Percentiles rank a stretch among this genome's conserved stretches.
Conservation (phyloP, 2,888 invertebrate genomes). For the Tuberolachnus salignus region DNA sequence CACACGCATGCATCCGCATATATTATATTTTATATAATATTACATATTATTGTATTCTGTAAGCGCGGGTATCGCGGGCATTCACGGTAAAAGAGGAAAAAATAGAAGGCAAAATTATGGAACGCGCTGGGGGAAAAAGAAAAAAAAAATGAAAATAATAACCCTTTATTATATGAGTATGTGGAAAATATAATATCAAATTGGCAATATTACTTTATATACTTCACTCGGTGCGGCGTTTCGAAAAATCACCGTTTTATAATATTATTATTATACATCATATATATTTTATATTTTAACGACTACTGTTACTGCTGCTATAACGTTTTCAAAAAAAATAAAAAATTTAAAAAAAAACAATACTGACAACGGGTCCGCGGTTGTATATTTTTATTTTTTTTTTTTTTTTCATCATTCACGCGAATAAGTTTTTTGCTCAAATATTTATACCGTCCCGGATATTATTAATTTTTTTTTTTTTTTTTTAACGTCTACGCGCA, state of each 20-base stretch:
- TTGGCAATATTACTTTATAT: conserved; percentile 21
- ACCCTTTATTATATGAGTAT: conserved; percentile 18
- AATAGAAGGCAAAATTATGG: conserved; percentile 17
- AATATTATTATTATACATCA: no score
- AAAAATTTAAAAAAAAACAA: no score
- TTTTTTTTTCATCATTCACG: no score
- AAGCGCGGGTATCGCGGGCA: conserved; percentile 14
- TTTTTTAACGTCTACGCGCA: no score
- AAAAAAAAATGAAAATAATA: conserved; percentile 31
- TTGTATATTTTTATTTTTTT: no score
- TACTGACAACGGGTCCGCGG: no score
- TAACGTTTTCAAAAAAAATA: no score
- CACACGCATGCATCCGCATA: neutral
- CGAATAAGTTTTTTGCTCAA: conserved; percentile 5
- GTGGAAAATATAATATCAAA: conserved; percentile 36
- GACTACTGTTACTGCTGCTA: neutral
- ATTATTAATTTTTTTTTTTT: no score
- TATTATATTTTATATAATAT: conserved; percentile 8
- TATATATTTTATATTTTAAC: neutral
- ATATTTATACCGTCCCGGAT: no score
- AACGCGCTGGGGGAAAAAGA: neutral
- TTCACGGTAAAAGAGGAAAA: conserved; percentile 21
- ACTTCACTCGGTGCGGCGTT: conserved; percentile 5
- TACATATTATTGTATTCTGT: conserved; percentile 6
- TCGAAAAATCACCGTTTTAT: conserved; percentile 25